Base-by-base conservation (phyloP, 37 sponge, comb jelly and placozoan genomes). In the Spongia lamella region DNA sequence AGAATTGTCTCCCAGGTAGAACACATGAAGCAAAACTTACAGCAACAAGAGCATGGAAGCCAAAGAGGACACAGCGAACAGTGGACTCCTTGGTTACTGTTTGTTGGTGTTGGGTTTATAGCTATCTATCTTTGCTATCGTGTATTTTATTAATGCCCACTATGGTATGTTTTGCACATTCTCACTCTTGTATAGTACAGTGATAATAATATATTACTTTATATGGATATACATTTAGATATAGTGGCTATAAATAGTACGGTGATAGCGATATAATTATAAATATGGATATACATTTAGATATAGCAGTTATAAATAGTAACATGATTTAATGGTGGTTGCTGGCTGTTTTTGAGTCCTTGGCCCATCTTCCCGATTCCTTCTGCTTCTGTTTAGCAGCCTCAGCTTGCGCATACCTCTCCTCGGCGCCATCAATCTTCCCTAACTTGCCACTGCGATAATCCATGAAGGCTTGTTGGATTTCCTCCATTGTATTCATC, bases 401-500 rank as follows among this genome's bases (percentile, higher is more conserved):
- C 36, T 40, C 15, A 21, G 19, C 20, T 67, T 73, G 58, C 7
- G 72, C 81, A 77, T 90, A 90, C 22, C 86, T 61, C 27, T 80
- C 85, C 56, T 80, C 86, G 24, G 85, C 63, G 1, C 90, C 90
- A 16, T 43, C 47, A 43, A 43, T 43, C 47, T 43, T 43, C 9
- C 47, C 47, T 38, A 90, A 56, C 70, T 80, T 84, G 24, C 90
- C 90, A 39, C 77, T 49, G 50, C 52, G 86, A 38, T 90, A 94
- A 68, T 94, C 95, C 36, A 43, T 34, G 59, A 93, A 84, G 13
- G 94, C 88, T 59, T 93, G 90, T 54, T 83, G 58, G 14, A 93
- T 89, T 66, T 93, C 87, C 37, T 82, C 90, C 80, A 63, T 50
- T n/a, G 95, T 90, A 43, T 94, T 94, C 95, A 94, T 94, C 40